Base-by-base conservation (phyloP, 1,140 invertebrate genomes). In the Drosophila bifasciata region DNA sequence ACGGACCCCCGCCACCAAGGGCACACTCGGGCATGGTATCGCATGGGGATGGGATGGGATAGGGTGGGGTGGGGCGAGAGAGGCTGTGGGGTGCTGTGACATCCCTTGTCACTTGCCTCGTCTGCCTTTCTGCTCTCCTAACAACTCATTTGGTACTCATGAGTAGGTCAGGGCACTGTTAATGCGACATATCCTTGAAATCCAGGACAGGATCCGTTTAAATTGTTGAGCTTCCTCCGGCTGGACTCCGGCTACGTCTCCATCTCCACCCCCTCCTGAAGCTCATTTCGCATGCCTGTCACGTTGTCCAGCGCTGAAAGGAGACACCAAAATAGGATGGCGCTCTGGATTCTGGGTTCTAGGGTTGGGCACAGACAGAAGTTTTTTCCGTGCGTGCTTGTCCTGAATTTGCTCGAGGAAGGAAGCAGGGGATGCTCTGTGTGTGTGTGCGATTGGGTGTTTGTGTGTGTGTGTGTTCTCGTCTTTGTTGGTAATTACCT, bases 131-230 rank as follows among this genome's bases (percentile, higher is more conserved):
- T 40, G 15, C 59, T 44, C 23, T 28, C 39, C 57, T 48, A 78
- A 75, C 69, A 80, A 81, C 83, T 88, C 80, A 85, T 85, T 85
- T 85, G 79, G 68, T 68, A 66, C 76, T 69, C 83, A 78, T 83
- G 78, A 88, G 70, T 88, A 76, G 84, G 83, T 88, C 75, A 88
- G 66, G 73, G 62, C 62, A 75, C 68, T 74, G 79, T 75, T 84
- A 84, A 84, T 76, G 79, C 76, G 76, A 79, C 79, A 79, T 76
- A 79, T 84, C 80, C 71, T 57, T 74, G 60, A 63, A 74, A 58
- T 51, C 70, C 56, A 52, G 49, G 44, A 56, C 70, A 45, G 43
- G 43, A 53, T 64, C 60, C 74, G 75, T 86, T 85, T 66, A 86
- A 83, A 74, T 83, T 81, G 71, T 75, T 52, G 41, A 68, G 64